Percentiles rank a stretch among this genome's conserved stretches.
phyloP scores from a whole-genome alignment of 1,140 invertebrate genomes.

The Lepidurus couesii region DNA sequence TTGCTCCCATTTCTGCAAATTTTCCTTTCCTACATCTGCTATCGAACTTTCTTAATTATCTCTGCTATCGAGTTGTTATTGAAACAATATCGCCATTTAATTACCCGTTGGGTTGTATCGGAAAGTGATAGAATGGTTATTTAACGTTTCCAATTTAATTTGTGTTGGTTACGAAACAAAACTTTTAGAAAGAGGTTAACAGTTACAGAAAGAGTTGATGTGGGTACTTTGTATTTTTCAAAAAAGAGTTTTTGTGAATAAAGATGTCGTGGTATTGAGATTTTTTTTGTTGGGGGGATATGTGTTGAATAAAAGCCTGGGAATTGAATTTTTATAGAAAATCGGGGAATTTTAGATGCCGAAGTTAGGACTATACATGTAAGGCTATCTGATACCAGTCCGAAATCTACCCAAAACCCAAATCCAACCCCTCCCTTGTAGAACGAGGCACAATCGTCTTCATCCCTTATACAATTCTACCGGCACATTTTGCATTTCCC shows the following conservation, averaged over 20 bases:
- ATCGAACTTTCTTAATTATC: no score
- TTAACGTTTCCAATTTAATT: no score
- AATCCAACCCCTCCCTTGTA: background rate
- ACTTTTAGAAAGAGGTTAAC: background rate
- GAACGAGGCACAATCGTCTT: slow-evolving; percentile 13
- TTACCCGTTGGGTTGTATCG: no score
- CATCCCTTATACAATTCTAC: background rate
- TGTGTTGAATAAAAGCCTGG: slow-evolving; percentile 14
- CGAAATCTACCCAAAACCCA: background rate
- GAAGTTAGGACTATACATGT: background rate
- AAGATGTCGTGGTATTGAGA: background rate
- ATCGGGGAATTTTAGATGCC: background rate
- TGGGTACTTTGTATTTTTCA: no score
- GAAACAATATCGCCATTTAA: no score
- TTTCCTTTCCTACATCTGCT: no score
- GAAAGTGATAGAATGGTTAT: no score
- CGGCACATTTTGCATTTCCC: slow-evolving; percentile 11
- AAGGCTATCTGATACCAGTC: slow-evolving; percentile 7
- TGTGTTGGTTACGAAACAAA: background rate
- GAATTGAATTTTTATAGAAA: background rate
- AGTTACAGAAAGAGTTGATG: no score
- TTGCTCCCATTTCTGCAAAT: no score
- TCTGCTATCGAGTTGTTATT: no score
- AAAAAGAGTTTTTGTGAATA: background rate
- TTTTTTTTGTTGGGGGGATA: background rate